Base-by-base conservation (phyloP, 2,888 invertebrate species). In the Scrobipalpa atriplicella region DNA sequence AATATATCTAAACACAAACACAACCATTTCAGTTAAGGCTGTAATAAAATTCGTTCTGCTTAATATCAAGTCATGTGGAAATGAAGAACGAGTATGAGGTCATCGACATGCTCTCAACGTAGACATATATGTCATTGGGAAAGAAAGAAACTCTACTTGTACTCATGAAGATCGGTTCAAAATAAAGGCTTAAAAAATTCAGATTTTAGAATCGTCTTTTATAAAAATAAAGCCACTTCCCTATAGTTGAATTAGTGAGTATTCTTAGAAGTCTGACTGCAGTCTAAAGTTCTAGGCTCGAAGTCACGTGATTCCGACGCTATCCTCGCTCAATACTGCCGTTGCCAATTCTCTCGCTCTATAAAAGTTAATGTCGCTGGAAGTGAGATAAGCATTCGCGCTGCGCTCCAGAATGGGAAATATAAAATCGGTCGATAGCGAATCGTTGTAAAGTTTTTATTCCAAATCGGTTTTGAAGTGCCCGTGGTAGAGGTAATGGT, bases 361-460 rank as follows among this genome's bases (percentile, higher is more conserved):
- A 68, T 68, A 65, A 68, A 68, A 68, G 51, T 66, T 68, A 68
- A 68, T 68, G 68, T 51, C 18, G n/a, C 64, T 54, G 62, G 64
- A 51, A 67, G 36, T 47, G 36, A 66, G 68, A 68, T 68, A 68
- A 68, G 68, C 65, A 43, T 19, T 47, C 13, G 18, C 54, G 41
- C 62, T 6, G 62, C 56, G 41, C 52, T 38, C 63, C 38, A 63
- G 63, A 52, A 63, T 63, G 63, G 62, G 52, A 52, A 63, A 38
- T 63, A 38, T 63, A 52, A 52, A 63, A 52, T 52, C 38, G 62
- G 29, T 9, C 21, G 52, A 21, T 38, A 63, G 47, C 52, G 63
- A 51, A 51, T n/a, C 38, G 16, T 58, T 38, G 58, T 58, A 58
- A 58, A 38, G 36, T 38, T 58, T 58, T 58, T 58, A 58, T 58